Conservation (phyloP, 2,113 vertebrate species). For the Chelonoidis abingdonii region DNA sequence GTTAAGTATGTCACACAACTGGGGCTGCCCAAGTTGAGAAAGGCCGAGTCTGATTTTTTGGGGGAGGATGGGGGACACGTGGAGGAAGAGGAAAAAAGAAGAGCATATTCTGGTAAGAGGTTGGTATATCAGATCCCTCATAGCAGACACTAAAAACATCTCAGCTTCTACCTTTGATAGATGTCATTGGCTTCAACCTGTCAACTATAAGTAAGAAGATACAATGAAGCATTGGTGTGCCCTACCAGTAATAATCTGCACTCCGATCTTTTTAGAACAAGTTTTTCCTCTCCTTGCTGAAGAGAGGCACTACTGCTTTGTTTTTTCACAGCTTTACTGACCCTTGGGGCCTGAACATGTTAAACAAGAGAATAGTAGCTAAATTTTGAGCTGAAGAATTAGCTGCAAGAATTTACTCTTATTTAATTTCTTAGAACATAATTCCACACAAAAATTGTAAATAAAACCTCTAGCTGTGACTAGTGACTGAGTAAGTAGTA, state of each 20-base stretch:
- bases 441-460: not conserved
- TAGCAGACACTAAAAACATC: not conserved
- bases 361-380: not conserved
- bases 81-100: not conserved
- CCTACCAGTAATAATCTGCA: not conserved
- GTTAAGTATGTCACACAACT: not conserved
- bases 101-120: not conserved
- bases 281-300: not conserved
- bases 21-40: not conserved
- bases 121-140: not conserved
- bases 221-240: not conserved
- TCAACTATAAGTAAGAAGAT: not conserved
- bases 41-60: not conserved
- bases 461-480: not conserved
- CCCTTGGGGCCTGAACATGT: not conserved
- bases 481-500: not conserved
- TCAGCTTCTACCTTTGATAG: not conserved
- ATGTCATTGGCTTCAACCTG: not conserved
- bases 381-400: not conserved
- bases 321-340: not conserved
- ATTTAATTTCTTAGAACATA: not conserved
- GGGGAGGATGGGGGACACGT: too few species aligned
- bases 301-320: not conserved
- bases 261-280: not conserved
- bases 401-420: not conserved